Evolutionary conservation across 2,797 vertebrate species (phyloP).

Genomic region (Poecilia picta): DNA sequence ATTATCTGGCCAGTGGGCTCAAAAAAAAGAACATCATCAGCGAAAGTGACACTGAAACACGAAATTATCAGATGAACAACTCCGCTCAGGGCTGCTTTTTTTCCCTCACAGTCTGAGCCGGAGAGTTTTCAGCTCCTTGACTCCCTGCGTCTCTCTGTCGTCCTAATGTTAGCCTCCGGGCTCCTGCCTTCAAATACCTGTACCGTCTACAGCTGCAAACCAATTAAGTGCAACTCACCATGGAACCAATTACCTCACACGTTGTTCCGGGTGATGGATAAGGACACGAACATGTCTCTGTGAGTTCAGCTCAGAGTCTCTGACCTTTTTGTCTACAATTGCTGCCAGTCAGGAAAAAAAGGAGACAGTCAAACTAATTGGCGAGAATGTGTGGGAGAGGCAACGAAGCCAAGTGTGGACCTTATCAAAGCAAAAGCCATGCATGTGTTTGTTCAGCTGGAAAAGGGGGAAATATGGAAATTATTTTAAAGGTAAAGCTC

Average conservation of each 20-base stretch:
- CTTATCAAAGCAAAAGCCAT: conserved; percentile 1
- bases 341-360: conserved; percentile 45
- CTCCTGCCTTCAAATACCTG: conserved; percentile 57
- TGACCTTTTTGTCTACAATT: conserved; percentile 60
- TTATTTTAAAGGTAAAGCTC: not conserved
- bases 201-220: conserved; percentile 63
- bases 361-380: conserved; percentile 25
- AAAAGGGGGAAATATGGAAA: conserved; percentile 1
- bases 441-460: not conserved
- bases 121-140: conserved; percentile 26
- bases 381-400: conserved; percentile 19
- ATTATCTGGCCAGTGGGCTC: conserved; percentile 42
- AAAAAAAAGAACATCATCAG: conserved; percentile 41
- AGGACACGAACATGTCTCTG: conserved; percentile 26
- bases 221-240: conserved; percentile 71
- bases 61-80: conserved; percentile 61
- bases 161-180: conserved; percentile 35
- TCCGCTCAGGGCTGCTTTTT: conserved; percentile 11
- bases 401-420: conserved; percentile 1
- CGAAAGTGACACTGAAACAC: conserved; percentile 41
- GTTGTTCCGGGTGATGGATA: conserved; percentile 58
- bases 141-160: conserved; percentile 18
- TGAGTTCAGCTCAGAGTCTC: conserved; percentile 47
- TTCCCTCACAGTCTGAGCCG: conserved; percentile 9
- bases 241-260: conserved; percentile 69